A percentile compares a stretch with the other conserved stretches of the same genome.
Evolutionary conservation across 1,140 invertebrate species (phyloP).

Genomic region (Pollicipes pollicipes): DNA sequence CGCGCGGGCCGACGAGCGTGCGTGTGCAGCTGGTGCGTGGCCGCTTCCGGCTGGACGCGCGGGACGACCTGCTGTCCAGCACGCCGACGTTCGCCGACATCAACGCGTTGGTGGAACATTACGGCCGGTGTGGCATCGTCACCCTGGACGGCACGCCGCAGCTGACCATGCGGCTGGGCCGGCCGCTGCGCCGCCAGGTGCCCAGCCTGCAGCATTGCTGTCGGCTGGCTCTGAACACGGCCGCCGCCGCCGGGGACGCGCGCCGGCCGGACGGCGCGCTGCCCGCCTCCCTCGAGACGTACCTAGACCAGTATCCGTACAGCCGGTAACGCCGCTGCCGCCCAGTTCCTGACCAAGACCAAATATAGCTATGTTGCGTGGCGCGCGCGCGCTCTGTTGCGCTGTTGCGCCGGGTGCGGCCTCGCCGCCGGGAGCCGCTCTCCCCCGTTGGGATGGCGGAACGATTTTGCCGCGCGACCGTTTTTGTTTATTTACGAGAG

Average conservation of each 20-base stretch:
- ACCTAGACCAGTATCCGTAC: slow-evolving; percentile 19
- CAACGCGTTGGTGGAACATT: slow-evolving; percentile 54
- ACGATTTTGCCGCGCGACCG: too few species aligned
- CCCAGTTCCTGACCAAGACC: too few species aligned
- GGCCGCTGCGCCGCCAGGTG: slow-evolving; percentile 39
- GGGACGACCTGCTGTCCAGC: slow-evolving; percentile 29
- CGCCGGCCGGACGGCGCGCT: slow-evolving; percentile 15
- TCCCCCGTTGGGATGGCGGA: too few species aligned
- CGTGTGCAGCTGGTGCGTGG: slow-evolving; percentile 51
- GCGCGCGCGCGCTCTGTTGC: too few species aligned
- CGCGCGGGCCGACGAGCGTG: slow-evolving; percentile 62
- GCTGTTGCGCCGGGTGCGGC: too few species aligned
- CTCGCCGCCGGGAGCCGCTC: too few species aligned
- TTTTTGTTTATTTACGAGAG: too few species aligned
- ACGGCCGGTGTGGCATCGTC: slow-evolving; percentile 40
- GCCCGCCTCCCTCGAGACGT: slow-evolving; percentile 17
- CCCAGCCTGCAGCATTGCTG: slow-evolving; percentile 48
- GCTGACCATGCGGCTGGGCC: slow-evolving; percentile 46
- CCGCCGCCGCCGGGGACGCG: slow-evolving; percentile 10
- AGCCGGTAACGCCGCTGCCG: not conserved
- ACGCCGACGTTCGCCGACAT: slow-evolving; percentile 60
- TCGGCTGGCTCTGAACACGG: slow-evolving; percentile 42
- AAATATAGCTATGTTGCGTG: too few species aligned
- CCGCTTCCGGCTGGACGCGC: slow-evolving; percentile 56
- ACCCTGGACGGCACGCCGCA: slow-evolving; percentile 42